Evolutionary conservation across 2,113 vertebrate genomes (phyloP).

Genomic region (Glaucidium brasilianum): DNA sequence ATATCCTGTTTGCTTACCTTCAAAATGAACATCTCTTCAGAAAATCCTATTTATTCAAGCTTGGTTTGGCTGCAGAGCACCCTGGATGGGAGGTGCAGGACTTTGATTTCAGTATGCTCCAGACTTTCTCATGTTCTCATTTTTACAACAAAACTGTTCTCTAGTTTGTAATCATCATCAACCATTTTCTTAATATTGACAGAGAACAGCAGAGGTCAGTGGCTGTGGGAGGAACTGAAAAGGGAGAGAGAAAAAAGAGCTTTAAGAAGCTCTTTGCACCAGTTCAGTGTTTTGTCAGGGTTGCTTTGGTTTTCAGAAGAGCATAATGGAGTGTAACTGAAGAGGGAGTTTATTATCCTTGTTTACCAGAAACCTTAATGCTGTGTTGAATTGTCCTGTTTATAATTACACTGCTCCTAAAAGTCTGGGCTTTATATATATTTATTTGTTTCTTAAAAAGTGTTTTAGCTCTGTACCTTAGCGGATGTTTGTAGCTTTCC

Average conservation of each 20-base stretch:
- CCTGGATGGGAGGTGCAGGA: not conserved
- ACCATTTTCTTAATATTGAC: not conserved
- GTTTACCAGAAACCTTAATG: not conserved
- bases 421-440: not conserved
- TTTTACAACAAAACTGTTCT: not conserved
- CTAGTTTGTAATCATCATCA: not conserved
- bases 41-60: constrained; percentile 6
- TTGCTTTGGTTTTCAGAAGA: not conserved
- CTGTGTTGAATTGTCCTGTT: not conserved
- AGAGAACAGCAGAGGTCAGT: not conserved
- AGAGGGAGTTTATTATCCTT: not conserved
- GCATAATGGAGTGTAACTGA: not conserved
- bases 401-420: not conserved
- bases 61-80: not conserved
- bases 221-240: not conserved
- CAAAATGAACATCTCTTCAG: constrained; percentile 40
- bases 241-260: not conserved
- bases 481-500: not conserved
- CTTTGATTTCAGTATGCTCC: not conserved
- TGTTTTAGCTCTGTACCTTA: not conserved
- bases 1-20: constrained; percentile 68
- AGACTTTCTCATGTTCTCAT: not conserved
- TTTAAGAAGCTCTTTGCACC: not conserved
- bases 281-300: not conserved
- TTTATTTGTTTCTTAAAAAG: not conserved